Conservation (phyloP, 37 sponge, comb jelly and placozoan species). For the Ephydatia muelleri region DNA sequence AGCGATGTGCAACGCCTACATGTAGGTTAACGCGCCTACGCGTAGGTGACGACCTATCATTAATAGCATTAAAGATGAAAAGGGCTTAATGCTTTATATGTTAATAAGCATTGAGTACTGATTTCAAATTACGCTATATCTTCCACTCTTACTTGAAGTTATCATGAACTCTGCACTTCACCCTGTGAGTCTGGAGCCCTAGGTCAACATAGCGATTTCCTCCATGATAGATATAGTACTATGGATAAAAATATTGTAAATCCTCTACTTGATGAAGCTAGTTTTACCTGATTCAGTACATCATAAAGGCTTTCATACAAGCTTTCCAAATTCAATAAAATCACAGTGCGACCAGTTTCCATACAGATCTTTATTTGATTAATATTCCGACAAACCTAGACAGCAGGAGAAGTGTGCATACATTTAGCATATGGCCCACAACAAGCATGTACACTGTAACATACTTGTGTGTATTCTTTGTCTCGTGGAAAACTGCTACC, state of each 20-base stretch:
- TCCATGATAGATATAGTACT: slow-evolving; percentile 57
- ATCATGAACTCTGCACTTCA: slow-evolving; percentile 77
- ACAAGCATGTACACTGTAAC: not conserved
- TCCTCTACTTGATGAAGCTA: too few species aligned
- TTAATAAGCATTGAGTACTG: too few species aligned
- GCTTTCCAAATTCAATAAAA: slow-evolving; percentile 79
- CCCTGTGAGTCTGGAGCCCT: slow-evolving; percentile 75
- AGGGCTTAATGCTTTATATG: too few species aligned
- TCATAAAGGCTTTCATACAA: slow-evolving; percentile 89
- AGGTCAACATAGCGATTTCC: slow-evolving; percentile 76
- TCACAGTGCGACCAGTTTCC: slow-evolving; percentile 71
- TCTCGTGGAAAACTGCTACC: slow-evolving; percentile 96
- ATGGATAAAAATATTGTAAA: not conserved
- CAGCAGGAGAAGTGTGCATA: not conserved
- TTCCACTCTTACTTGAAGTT: slow-evolving; percentile 61
- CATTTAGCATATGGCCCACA: not conserved
- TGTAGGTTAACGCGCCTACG: too few species aligned
- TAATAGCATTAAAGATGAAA: too few species aligned
- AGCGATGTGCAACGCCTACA: too few species aligned
- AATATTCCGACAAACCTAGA: slow-evolving; percentile 67
- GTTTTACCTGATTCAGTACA: slow-evolving; percentile 59
- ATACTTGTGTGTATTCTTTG: slow-evolving; percentile 92
- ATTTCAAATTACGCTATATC: too few species aligned
- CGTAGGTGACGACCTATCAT: too few species aligned
- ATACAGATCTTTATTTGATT: slow-evolving; percentile 86